Evolutionary conservation across 2,888 invertebrate species (phyloP).

Genomic region (Tetragonisca angustula): DNA sequence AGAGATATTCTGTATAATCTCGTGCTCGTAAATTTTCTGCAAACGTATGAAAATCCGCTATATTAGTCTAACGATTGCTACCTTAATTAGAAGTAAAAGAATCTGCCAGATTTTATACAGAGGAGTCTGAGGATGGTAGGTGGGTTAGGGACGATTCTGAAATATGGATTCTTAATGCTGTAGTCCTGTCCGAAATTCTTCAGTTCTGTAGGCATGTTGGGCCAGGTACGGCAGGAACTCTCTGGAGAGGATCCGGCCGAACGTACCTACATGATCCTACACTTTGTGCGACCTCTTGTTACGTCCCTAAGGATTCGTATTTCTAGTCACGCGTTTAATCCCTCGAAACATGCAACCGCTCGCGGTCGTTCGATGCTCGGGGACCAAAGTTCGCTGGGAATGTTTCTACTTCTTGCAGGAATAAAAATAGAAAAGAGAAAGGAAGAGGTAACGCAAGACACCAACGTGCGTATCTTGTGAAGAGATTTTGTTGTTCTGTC

Average conservation of each 20-base stretch:
- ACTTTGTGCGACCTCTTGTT: slow-evolving; percentile 77
- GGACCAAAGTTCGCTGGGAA: slow-evolving; percentile 28
- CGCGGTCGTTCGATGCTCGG: slow-evolving; percentile 44
- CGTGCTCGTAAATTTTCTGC: too few species aligned
- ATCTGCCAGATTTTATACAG: not conserved
- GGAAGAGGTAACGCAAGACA: too few species aligned
- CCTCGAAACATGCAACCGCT: slow-evolving; percentile 73
- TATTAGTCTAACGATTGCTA: not conserved
- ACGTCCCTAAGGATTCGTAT: slow-evolving; percentile 80
- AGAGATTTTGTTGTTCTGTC: too few species aligned
- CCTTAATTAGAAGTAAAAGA: not conserved
- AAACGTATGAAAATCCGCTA: too few species aligned
- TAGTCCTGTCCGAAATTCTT: slow-evolving; percentile 54
- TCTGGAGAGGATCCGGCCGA: slow-evolving; percentile 68
- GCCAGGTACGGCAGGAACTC: slow-evolving; percentile 71
- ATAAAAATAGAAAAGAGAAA: not conserved
- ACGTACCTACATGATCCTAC: slow-evolving; percentile 78
- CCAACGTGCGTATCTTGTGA: too few species aligned
- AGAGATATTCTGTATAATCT: too few species aligned
- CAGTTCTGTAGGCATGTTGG: slow-evolving; percentile 50
- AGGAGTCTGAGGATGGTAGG: not conserved
- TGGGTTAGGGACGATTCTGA: slow-evolving; percentile 1
- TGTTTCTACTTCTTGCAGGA: not conserved
- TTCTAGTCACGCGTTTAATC: slow-evolving; percentile 80
- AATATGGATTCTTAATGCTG: slow-evolving; percentile 55